These are phyloP conservation scores for Pseudococcus longispinus DNA, from an alignment of 2,888 invertebrate species.

Conservation along the genomic window DNA sequence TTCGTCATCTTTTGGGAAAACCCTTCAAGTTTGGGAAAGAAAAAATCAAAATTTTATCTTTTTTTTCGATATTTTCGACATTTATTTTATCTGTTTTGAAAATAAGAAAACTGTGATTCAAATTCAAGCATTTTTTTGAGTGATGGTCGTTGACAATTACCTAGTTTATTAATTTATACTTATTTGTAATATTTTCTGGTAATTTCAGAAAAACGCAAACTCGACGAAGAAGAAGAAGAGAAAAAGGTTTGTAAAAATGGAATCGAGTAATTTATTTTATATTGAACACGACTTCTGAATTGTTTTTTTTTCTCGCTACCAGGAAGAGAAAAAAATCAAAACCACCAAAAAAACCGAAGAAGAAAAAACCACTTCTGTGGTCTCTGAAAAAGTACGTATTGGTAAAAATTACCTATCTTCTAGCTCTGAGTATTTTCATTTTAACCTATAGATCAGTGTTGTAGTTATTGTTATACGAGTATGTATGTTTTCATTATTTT, in stretches of 20 bases:
- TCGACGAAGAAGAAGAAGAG: slow-evolving; percentile 62
- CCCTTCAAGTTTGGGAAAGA: too few species aligned
- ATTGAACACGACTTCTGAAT: not conserved
- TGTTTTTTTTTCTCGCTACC: not conserved
- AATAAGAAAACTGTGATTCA: too few species aligned
- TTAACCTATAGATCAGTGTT: not conserved
- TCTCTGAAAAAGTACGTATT: slow-evolving; percentile 23
- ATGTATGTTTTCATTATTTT: not conserved
- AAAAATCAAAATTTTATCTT: too few species aligned
- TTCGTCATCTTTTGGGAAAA: too few species aligned
- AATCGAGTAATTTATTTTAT: not conserved
- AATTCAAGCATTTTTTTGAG: too few species aligned
- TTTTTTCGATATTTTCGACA: too few species aligned
- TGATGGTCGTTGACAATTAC: too few species aligned
- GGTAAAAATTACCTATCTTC: not conserved
- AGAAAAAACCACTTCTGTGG: slow-evolving; percentile 35
- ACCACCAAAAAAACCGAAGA: slow-evolving; percentile 26
- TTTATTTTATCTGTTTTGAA: too few species aligned
- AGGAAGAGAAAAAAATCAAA: slow-evolving; percentile 47
- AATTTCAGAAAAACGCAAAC: slow-evolving; percentile 61
- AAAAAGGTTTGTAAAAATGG: slow-evolving; percentile 57
- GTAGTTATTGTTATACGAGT: not conserved
- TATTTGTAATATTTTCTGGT: not conserved
- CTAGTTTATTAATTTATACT: too few species aligned
- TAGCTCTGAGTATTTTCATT: not conserved